Percentiles rank a stretch among this genome's conserved stretches.
These are phyloP conservation scores for Drosophila arawakana DNA, from an alignment of 1,140 invertebrate genomes.

Conservation along the genomic window DNA sequence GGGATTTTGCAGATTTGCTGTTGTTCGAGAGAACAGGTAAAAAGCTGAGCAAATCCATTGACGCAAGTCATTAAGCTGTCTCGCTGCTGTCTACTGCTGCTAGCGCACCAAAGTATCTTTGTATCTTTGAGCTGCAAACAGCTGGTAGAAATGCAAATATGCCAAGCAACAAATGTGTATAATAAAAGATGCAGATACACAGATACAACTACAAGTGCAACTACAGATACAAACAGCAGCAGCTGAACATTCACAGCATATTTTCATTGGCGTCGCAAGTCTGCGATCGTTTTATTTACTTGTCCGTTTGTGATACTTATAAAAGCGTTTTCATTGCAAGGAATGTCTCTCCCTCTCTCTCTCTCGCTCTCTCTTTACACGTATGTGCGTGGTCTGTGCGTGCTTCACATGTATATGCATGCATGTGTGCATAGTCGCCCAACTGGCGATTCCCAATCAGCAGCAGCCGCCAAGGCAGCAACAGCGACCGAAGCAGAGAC, in stretches of 20 bases:
- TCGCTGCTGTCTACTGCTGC: slow-evolving; percentile 63
- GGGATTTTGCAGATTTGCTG: slow-evolving; percentile 4
- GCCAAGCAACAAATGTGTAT: slow-evolving; percentile 5
- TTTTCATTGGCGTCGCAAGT: slow-evolving; percentile 77
- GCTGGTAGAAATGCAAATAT: slow-evolving; percentile 56
- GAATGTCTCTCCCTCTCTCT: slow-evolving; percentile 43
- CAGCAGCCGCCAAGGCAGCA: slow-evolving; percentile 42
- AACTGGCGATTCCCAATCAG: slow-evolving; percentile 83
- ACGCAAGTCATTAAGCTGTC: slow-evolving; percentile 76
- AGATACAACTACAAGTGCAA: slow-evolving; percentile 21
- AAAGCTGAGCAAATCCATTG: slow-evolving; percentile 64
- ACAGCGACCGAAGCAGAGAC: too few species aligned
- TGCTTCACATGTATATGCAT: slow-evolving; percentile 29
- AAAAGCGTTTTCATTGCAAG: slow-evolving; percentile 75
- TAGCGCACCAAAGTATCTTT: slow-evolving; percentile 12
- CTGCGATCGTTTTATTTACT: slow-evolving; percentile 68
- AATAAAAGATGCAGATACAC: slow-evolving; percentile 21
- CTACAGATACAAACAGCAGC: slow-evolving; percentile 48
- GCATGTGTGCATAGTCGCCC: slow-evolving; percentile 60
- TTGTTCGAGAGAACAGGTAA: slow-evolving; percentile 12
- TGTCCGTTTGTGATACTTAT: slow-evolving; percentile 39
- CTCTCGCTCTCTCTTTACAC: neutral
- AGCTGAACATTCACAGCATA: slow-evolving; percentile 68
- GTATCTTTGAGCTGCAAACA: slow-evolving; percentile 36
- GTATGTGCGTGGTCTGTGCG: neutral